Evolutionary conservation across 2,113 vertebrate genomes (phyloP), one percentile per base, ranked within the genome.

Genomic region (Rhinoderma darwinii): DNA sequence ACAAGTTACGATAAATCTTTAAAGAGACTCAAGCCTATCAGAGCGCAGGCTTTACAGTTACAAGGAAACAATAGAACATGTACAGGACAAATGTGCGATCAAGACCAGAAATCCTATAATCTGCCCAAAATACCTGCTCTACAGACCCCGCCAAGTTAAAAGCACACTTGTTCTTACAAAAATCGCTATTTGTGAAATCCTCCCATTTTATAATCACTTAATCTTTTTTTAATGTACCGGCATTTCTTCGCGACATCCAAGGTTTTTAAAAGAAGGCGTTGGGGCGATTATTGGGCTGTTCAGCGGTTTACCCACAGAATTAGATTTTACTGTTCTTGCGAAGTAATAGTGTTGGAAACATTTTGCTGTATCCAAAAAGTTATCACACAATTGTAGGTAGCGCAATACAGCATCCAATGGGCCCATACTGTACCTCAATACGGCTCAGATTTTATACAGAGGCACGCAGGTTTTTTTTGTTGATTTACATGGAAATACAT

Each of bases 71-170:
- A 74, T 79, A 22, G 39, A 78, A 77, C 85, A 82, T 37, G 44
- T 74, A 87, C 63, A 47, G 47, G 51, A 86, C 85, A 86, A 86
- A 86, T 59, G 85, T 82, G 78, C 54, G 35, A 79, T 86, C 75
- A 54, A 27, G 75, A 73, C 25, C 66, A 81, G 80, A 87, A 87
- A 87, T 81, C 78, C 85, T n/a, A 87, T 87, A 87, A 87, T 87
- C 85, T 87, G 75, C 17, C 15, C 30, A 79, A 70, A 86, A 86
- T 86, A 68, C 59, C 84, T 86, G 84, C 68, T 63, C 35, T 35
- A 82, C 61, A 80, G 84, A 80, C 59, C 63, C 37, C 54, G 76
- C 27, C 78, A 81, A 72, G 59, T 80, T 86, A 80, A 80, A 86
- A 86, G 61, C 84, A 68, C 74, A 78, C 70, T 78, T 78, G 84